phyloP scores from a whole-genome alignment of 2,797 vertebrate genomes.

The Menidia menidia region DNA sequence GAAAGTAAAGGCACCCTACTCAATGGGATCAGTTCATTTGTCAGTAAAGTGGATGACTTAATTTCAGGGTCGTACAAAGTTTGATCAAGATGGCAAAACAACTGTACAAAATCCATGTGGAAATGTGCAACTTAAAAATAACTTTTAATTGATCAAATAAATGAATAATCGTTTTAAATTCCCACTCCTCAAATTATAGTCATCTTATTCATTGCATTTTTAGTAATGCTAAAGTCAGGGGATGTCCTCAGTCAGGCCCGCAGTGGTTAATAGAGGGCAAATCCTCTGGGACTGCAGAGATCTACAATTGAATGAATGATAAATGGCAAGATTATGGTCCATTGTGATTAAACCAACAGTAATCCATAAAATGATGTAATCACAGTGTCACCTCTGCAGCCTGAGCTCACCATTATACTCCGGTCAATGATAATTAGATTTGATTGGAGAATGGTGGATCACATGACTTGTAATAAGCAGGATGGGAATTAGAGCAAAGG shows the following conservation, averaged over 20 bases:
- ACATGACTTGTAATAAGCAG: constrained; percentile 21
- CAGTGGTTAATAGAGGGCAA: constrained; percentile 55
- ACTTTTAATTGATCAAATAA: neutral
- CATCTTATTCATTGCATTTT: constrained; percentile 16
- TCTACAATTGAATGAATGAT: constrained; percentile 51
- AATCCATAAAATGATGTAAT: constrained; percentile 71
- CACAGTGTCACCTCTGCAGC: constrained; percentile 56
- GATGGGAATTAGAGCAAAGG: constrained; percentile 30
- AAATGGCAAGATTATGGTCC: constrained; percentile 60
- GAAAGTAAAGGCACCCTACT: constrained; percentile 37
- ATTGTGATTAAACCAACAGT: constrained; percentile 58
- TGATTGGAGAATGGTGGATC: constrained; percentile 48
- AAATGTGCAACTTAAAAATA: neutral
- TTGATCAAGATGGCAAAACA: constrained; percentile 14
- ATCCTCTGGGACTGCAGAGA: constrained; percentile 43
- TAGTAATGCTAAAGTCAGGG: neutral
- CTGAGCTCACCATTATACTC: constrained; percentile 35
- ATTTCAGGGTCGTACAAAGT: constrained; percentile 23
- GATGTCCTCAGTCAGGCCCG: constrained; percentile 19
- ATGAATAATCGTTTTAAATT: neutral
- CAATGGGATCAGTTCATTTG: constrained; percentile 43
- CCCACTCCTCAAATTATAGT: neutral
- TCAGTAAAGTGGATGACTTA: constrained; percentile 32
- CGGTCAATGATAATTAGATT: constrained; percentile 62
- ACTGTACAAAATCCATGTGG: neutral